phyloP scores from a whole-genome alignment of 2,888 invertebrate species.

The Cheilosia soror region DNA sequence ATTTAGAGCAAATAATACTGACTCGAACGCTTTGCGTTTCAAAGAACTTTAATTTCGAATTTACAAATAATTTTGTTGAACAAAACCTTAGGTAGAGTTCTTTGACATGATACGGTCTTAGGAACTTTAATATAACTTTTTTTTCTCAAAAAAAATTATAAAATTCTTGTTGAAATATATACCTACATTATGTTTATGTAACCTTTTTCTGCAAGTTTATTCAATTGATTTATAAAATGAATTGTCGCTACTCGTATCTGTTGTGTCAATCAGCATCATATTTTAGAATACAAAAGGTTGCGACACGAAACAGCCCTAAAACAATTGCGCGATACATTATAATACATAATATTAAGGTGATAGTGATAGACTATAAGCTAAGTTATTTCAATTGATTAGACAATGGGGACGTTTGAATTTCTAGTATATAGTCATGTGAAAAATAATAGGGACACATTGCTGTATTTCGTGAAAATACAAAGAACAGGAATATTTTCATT shows the following conservation, averaged over 20 bases:
- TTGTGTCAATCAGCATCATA: too few relatives aligned
- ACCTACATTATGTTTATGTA: background rate
- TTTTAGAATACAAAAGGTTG: too few relatives aligned
- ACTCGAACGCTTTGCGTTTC: background rate
- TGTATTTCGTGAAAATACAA: too few relatives aligned
- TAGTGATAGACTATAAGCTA: too few relatives aligned
- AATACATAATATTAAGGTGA: too few relatives aligned
- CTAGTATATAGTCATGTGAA: too few relatives aligned
- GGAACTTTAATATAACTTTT: constrained; percentile 49
- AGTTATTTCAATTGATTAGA: too few relatives aligned
- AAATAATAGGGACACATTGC: too few relatives aligned
- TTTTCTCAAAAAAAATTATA: constrained; percentile 41
- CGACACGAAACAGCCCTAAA: too few relatives aligned
- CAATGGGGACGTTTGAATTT: too few relatives aligned
- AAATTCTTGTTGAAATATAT: constrained; percentile 37
- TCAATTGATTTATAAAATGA: background rate
- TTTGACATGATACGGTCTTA: background rate
- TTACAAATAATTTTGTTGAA: constrained; percentile 6
- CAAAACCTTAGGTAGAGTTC: constrained; percentile 16
- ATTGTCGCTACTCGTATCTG: background rate
- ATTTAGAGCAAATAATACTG: background rate
- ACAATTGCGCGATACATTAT: too few relatives aligned
- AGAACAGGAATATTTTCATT: too few relatives aligned
- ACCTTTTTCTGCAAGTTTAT: background rate
- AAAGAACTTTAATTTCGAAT: background rate